phyloP scores from a whole-genome alignment of 2,797 vertebrate species.

The Halcyon badia region DNA sequence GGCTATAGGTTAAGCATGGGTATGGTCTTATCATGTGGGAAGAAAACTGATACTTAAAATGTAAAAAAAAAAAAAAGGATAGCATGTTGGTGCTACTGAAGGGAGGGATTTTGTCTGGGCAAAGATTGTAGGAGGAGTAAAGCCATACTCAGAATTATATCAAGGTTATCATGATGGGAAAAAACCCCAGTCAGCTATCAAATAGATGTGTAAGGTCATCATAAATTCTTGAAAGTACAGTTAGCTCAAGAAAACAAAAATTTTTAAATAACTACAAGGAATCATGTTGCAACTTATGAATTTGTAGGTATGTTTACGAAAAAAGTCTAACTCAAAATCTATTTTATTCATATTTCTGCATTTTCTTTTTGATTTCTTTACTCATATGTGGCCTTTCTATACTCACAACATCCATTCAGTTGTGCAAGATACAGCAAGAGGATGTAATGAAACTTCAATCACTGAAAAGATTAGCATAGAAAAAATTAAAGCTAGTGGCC shows the following conservation, averaged over 20 bases:
- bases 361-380: slow-evolving; percentile 2
- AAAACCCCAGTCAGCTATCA: neutral
- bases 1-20: neutral
- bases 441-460: neutral
- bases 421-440: neutral
- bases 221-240: neutral
- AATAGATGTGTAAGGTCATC: neutral
- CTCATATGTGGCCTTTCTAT: neutral
- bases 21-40: neutral
- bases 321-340: neutral
- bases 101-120: neutral
- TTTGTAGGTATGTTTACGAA: neutral
- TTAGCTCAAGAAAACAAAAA: neutral
- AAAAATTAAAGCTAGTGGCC: neutral
- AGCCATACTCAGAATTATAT: neutral
- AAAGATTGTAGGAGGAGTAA: neutral
- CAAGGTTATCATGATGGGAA: neutral
- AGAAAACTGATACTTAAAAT: neutral
- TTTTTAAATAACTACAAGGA: neutral
- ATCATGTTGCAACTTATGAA: neutral
- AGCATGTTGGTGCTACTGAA: neutral
- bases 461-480: neutral
- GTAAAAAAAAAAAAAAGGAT: neutral
- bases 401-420: neutral
- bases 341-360: neutral